Evolutionary conservation across 2,113 vertebrate genomes (phyloP), one percentile per base, ranked within the genome.

Genomic region (Trematomus loennbergii): DNA sequence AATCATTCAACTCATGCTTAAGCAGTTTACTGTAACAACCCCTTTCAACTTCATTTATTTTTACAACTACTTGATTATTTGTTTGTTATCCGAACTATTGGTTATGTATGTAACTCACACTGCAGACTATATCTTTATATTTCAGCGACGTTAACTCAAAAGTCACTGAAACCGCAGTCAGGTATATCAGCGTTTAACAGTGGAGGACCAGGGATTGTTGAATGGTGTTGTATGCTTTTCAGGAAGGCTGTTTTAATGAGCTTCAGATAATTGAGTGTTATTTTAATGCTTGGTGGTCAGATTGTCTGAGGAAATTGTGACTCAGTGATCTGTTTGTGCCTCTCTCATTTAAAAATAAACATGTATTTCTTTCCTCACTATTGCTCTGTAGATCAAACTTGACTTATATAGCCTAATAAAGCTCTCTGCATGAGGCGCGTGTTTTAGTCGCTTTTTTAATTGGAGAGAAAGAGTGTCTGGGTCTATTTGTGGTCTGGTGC

Each of bases 401-500:
- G 87, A 90, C 85, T 82, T 80, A 59, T 74, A 73, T 22, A 75
- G 66, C 87, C 81, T 89, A 85, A 90, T 90, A 89, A 91, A 93
- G 89, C 84, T 87, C 33, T 15, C 79, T 88, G 83, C 79, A 82
- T 89, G 81, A 88, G 61, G 81, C 62, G 76, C 71, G 67, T 83
- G 82, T 90, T 87, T 89, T 86, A 80, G 59, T 45, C 81, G 50
- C 73, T 87, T 93, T 88, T 93, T 92, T 93, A 95, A 94, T 95
- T 95, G 93, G 93, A 91, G 76, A 87, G 85, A 81, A 89, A 86
- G 89, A 90, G 85, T 88, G 86, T 93, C 87, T 89, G 86, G 79
- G 85, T 93, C 93, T 95, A 96, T 96, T 95, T 94, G 90, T 91
- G 94, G 94, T 94, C 83, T 90, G 86, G 86, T 88, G 87, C 83